These are phyloP conservation scores for Pissodes strobi DNA, from an alignment of 1,140 invertebrate species.

Conservation along the genomic window DNA sequence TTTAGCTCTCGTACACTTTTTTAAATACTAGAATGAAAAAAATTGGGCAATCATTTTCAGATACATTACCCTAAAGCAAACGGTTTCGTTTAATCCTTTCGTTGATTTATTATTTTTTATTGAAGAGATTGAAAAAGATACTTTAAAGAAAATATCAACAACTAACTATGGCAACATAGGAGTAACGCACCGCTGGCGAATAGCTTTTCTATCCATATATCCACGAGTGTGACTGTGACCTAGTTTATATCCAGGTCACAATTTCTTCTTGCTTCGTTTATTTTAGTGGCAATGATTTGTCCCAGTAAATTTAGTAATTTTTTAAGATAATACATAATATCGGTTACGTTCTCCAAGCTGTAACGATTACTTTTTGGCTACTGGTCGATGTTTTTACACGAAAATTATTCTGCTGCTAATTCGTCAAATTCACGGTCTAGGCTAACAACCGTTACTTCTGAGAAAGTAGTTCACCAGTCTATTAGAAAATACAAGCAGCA, in stretches of 20 bases:
- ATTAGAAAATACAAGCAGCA: neutral
- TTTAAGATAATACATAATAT: slow-evolving; percentile 28
- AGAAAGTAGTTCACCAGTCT: slow-evolving; percentile 10
- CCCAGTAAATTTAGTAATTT: slow-evolving; percentile 26
- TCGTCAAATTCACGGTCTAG: slow-evolving; percentile 8
- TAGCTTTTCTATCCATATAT: slow-evolving; percentile 25
- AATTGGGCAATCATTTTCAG: too few relatives aligned
- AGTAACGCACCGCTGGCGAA: slow-evolving; percentile 7
- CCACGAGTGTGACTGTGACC: slow-evolving; percentile 25
- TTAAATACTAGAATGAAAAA: too few relatives aligned
- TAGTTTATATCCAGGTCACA: slow-evolving; percentile 27
- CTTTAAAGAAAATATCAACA: too few relatives aligned
- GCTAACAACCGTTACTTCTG: neutral
- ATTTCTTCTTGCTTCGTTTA: slow-evolving; percentile 31
- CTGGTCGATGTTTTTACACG: neutral
- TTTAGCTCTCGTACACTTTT: too few relatives aligned
- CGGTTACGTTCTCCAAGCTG: slow-evolving; percentile 12
- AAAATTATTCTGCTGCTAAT: slow-evolving; percentile 3
- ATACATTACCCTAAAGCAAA: too few relatives aligned
- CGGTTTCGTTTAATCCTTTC: too few relatives aligned
- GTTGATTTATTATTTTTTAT: too few relatives aligned
- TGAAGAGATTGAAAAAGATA: too few relatives aligned
- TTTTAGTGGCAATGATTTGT: slow-evolving; percentile 26
- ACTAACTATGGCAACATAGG: slow-evolving; percentile 15
- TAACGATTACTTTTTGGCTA: slow-evolving; percentile 10